Conservation (phyloP, 2,113 vertebrate species). For the Oncorhynchus clarkii region DNA sequence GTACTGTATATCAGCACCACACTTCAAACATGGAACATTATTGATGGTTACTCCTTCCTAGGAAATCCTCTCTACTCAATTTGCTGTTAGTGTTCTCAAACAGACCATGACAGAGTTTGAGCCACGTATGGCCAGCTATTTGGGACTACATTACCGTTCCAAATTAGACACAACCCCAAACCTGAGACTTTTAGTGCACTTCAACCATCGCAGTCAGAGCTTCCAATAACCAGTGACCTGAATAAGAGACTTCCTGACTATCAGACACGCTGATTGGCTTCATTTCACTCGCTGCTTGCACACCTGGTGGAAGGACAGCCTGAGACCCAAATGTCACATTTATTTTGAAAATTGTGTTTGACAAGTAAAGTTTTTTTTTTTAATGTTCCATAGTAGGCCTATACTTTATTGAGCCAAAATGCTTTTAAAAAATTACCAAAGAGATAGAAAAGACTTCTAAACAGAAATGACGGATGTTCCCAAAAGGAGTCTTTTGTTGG, state of each 20-base stretch:
- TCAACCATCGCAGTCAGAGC: slow-evolving; percentile 15
- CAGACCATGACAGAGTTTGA: slow-evolving; percentile 13
- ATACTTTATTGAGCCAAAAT: not conserved
- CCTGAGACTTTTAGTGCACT: slow-evolving; percentile 39
- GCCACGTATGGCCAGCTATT: not conserved
- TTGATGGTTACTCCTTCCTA: not conserved
- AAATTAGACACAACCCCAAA: not conserved
- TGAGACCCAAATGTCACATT: slow-evolving; percentile 7
- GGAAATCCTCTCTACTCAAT: too few relatives aligned
- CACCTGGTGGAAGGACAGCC: slow-evolving; percentile 10
- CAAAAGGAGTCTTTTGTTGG: too few relatives aligned
- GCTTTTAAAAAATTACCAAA: not conserved
- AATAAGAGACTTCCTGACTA: slow-evolving; percentile 51
- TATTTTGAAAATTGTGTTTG: not conserved
- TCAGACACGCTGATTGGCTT: slow-evolving; percentile 9
- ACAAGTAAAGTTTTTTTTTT: not conserved
- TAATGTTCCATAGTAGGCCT: not conserved
- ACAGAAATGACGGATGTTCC: too few relatives aligned
- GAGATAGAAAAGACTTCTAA: too few relatives aligned
- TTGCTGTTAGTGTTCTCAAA: slow-evolving; percentile 20
- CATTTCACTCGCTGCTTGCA: slow-evolving; percentile 9
- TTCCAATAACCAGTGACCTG: slow-evolving; percentile 28
- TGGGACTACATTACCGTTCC: not conserved
- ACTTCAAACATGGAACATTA: slow-evolving; percentile 12
- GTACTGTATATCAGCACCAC: slow-evolving; percentile 12